Base-by-base conservation (phyloP, 2,797 vertebrate genomes). In the Taenioides sp. region DNA sequence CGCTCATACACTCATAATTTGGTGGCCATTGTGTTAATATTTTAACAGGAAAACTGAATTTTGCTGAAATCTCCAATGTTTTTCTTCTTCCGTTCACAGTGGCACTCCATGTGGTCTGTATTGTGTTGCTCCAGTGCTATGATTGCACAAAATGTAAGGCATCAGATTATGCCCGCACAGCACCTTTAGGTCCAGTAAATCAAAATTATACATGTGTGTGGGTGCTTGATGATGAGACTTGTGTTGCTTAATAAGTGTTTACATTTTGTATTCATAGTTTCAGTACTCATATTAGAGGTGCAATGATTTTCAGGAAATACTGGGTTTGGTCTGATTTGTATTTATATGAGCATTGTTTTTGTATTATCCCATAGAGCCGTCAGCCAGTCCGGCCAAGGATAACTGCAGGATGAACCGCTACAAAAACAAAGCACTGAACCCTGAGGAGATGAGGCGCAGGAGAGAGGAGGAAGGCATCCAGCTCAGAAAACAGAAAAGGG, bases 371-470 rank as follows among this genome's bases (percentile, higher is more conserved):
- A 0, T 88, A 99, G 98, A 99, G 84, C 96, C 96, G 80, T 96
- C 97, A 93, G 94, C 96, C 63, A 98, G 97, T 93, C 97, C 97
- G 80, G 96, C 94, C 0, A 99, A 99, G 90, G 96, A 99, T 83
- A 99, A 97, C 92, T 98, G 95, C 85, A 95, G 98, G 92, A 99
- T 99, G 98, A 99, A 98, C 91, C 96, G 97, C 80, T 99, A 99
- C 90, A 99, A 99, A 94, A 99, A 99, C 94, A 99, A 99, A 93
- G 98, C 98, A 28, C 93, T 99, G 54, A 99, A 99, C 55, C 94
- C 97, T 1, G 97, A 99, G 59, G 98, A 99, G 84, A 99, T 99
- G 98, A 95, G 98, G 11, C 92, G 98, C 82, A 92, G 98, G 64
- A 93, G 98, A 67, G 98, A 99, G 75, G 98, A 99, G 86, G 98